Base-by-base conservation (phyloP, 2,797 vertebrate species). In the Ambastaia sidthimunki region DNA sequence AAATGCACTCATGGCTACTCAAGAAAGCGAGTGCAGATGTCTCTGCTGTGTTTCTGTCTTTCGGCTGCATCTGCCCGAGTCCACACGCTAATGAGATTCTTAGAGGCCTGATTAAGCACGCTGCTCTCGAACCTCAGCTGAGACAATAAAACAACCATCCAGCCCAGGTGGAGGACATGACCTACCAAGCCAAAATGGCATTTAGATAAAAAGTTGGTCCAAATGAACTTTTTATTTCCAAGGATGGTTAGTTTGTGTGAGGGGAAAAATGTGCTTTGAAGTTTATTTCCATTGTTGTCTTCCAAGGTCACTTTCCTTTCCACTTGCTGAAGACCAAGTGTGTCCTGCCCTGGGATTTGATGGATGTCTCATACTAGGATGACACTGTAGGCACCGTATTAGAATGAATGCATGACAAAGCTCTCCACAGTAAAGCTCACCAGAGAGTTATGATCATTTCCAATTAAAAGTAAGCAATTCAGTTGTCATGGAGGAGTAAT, bases 271-370 rank as follows among this genome's bases (percentile, higher is more conserved):
- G 41, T 66, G 82, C 84, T 86, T 86, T 84, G 84, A 89, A 88
- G 84, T 85, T 83, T 87, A 82, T 69, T 80, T 81, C 76, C 76
- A 59, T 85, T 87, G 82, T 71, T 77, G 74, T 83, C 21, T 23
- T 62, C 88, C 82, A 89, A 91, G 90, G 91, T 91, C 90, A 92
- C 87, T 86, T 87, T 89, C 70, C 57, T 85, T 85, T 88, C 84
- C 75, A 76, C 84, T 79, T 63, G 72, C 77, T 84, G 82, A 84
- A 86, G 80, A 86, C 55, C 78, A 69, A 83, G 77, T 71, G 74
- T 87, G 73, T 80, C 69, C 78, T 81, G 74, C 76, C 74, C 84
- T 81, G 80, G 74, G 83, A 68, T 80, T 85, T 88, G 88, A 88
- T 86, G 81, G 83, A 87, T 87, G 86, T 83, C 78, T 83, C 74